Percentiles rank a stretch among this genome's conserved stretches.
These are phyloP conservation scores for Chaetodon trifasciatus DNA, from an alignment of 2,797 vertebrate species.

Conservation along the genomic window DNA sequence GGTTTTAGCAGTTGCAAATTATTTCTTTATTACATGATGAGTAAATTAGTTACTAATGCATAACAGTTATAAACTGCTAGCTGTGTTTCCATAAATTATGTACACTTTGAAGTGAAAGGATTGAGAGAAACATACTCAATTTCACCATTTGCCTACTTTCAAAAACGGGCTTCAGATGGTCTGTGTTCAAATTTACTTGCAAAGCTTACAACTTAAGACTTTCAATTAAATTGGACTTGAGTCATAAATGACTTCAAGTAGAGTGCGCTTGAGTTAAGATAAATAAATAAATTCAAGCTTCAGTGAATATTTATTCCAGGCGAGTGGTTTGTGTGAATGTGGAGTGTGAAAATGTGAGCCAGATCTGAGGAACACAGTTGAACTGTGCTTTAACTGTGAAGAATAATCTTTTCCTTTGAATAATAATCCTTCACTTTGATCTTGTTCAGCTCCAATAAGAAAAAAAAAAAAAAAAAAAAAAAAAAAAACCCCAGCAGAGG, in stretches of 20 bases:
- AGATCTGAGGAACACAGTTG: background rate
- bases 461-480: background rate
- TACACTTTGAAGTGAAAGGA: no score
- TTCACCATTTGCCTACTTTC: no score
- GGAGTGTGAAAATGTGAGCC: constrained; percentile 10
- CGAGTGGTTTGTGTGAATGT: background rate
- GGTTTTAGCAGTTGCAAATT: background rate
- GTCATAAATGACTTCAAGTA: no score
- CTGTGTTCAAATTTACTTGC: no score
- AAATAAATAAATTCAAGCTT: no score
- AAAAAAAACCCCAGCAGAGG: no score
- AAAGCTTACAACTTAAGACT: no score
- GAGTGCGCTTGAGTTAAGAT: no score
- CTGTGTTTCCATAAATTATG: no score
- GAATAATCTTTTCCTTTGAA: constrained; percentile 27
- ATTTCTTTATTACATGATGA: background rate
- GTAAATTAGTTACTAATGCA: background rate
- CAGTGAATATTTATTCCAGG: background rate
- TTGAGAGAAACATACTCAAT: no score
- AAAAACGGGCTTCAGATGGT: no score
- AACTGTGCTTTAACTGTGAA: constrained; percentile 10
- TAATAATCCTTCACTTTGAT: constrained; percentile 40
- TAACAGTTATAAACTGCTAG: background rate
- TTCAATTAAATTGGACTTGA: no score
- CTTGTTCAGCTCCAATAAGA: background rate